These are phyloP conservation scores for Scophthalmus maximus DNA, from an alignment of 2,113 vertebrate genomes.

Conservation along the genomic window DNA sequence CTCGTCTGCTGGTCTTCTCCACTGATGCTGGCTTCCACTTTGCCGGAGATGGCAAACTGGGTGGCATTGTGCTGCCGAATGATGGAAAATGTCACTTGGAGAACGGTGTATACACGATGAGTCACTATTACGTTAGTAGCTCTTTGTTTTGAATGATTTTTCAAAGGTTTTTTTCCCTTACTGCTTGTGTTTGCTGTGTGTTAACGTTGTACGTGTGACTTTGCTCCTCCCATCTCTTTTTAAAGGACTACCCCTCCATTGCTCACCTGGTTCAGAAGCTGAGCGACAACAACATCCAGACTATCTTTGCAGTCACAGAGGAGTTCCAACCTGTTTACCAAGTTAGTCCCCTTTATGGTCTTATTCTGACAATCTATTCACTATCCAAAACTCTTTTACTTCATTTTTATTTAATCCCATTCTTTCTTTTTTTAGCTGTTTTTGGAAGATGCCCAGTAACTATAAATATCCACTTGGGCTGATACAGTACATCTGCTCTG, in stretches of 20 bases:
- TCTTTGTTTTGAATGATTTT: background rate
- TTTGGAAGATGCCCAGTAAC: constrained; percentile 11
- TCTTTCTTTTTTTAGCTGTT: background rate
- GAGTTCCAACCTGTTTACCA: constrained; percentile 98
- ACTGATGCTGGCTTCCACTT: constrained; percentile 99
- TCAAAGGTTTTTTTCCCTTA: background rate
- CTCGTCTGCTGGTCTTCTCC: constrained; percentile 97
- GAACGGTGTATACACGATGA: constrained; percentile 94
- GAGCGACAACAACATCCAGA: constrained; percentile 99
- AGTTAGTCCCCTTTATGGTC: constrained; percentile 73
- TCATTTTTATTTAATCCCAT: background rate
- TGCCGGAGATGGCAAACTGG: constrained; percentile 97
- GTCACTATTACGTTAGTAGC: constrained; percentile 94
- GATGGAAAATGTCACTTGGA: constrained; percentile 96
- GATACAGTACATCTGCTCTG: constrained; percentile 35
- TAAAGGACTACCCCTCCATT: constrained; percentile 97
- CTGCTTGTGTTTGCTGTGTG: background rate
- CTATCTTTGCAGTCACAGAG: constrained; percentile 97
- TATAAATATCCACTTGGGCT: constrained; percentile 19
- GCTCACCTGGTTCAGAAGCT: constrained; percentile 98
- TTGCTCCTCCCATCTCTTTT: constrained; percentile 36
- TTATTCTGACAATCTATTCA: background rate
- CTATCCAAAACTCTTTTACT: background rate
- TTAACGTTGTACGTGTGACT: background rate
- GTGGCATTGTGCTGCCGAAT: constrained; percentile 97